phyloP scores from a whole-genome alignment of 2,113 vertebrate genomes.

The Lota lota region DNA sequence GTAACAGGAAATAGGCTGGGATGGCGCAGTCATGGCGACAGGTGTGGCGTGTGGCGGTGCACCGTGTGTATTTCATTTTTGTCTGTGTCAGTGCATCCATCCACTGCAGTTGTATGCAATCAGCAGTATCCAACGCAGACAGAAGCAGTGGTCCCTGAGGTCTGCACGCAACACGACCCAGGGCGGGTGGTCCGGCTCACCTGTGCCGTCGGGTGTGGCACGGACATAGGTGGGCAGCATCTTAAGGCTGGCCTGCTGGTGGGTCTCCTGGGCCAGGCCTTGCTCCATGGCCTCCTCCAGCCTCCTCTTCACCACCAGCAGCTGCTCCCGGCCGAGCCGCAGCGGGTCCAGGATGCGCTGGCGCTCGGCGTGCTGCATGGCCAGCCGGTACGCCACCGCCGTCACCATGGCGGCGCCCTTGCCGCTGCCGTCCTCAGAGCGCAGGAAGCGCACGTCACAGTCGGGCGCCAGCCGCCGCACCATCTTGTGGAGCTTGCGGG shows the following conservation, averaged over 20 bases:
- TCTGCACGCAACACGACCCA: too few relatives aligned
- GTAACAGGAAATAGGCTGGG: too few relatives aligned
- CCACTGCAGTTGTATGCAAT: too few relatives aligned
- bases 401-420: conserved; percentile 98
- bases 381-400: conserved; percentile 87
- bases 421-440: conserved; percentile 89
- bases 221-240: conserved; percentile 94
- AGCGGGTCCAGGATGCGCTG: conserved; percentile 81
- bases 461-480: conserved; percentile 87
- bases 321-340: conserved; percentile 80
- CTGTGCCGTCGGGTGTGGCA: conserved; percentile 91
- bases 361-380: conserved; percentile 80
- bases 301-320: conserved; percentile 84
- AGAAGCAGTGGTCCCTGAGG: too few relatives aligned
- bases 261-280: conserved; percentile 80
- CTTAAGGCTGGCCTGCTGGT: conserved; percentile 75
- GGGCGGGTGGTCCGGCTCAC: too few relatives aligned
- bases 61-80: too few relatives aligned
- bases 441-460: conserved; percentile 88
- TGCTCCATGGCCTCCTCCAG: conserved; percentile 82
- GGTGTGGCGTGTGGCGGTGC: too few relatives aligned
- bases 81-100: too few relatives aligned
- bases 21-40: too few relatives aligned
- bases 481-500: conserved; percentile 86
- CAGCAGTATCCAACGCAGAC: too few relatives aligned